Percentiles rank a stretch among this genome's conserved stretches.
phyloP scores from a whole-genome alignment of 1,140 invertebrate species.

The Ips nitidus region DNA sequence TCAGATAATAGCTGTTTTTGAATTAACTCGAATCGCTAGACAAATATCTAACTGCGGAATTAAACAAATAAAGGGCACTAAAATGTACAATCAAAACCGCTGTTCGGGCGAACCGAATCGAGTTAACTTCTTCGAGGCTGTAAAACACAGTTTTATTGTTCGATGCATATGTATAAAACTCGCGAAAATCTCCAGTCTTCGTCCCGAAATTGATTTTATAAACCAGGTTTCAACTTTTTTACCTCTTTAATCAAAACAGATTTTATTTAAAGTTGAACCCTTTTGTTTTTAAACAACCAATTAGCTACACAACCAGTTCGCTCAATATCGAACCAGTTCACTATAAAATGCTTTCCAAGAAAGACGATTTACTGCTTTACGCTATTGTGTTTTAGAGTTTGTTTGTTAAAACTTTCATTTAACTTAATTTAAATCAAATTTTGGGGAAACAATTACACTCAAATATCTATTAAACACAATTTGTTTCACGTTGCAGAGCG shows the following conservation, averaged over 20 bases:
- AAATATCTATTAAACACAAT: too few species aligned
- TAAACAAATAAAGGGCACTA: conserved; percentile 40
- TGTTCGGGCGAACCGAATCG: conserved; percentile 22
- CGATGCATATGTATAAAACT: conserved; percentile 31
- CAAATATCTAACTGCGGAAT: conserved; percentile 42
- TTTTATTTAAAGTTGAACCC: neutral
- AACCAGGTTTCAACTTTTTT: conserved; percentile 9
- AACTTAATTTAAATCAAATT: too few species aligned
- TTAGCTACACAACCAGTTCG: too few species aligned
- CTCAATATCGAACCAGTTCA: too few species aligned
- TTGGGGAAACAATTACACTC: too few species aligned
- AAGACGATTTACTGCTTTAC: too few species aligned
- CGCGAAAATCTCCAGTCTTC: conserved; percentile 19
- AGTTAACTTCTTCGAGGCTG: conserved; percentile 24
- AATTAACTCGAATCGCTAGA: conserved; percentile 49
- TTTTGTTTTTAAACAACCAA: too few species aligned
- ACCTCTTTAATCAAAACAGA: conserved; percentile 14
- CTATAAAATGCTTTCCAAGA: too few species aligned
- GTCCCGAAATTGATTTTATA: conserved; percentile 20
- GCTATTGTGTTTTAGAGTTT: too few species aligned
- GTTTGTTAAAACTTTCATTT: too few species aligned
- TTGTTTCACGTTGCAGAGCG: too few species aligned
- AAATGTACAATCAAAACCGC: conserved; percentile 35
- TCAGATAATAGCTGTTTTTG: conserved; percentile 52
- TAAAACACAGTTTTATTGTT: conserved; percentile 34